phyloP scores from a whole-genome alignment of 2,888 invertebrate species.

The Hydrotaea diabolus region DNA sequence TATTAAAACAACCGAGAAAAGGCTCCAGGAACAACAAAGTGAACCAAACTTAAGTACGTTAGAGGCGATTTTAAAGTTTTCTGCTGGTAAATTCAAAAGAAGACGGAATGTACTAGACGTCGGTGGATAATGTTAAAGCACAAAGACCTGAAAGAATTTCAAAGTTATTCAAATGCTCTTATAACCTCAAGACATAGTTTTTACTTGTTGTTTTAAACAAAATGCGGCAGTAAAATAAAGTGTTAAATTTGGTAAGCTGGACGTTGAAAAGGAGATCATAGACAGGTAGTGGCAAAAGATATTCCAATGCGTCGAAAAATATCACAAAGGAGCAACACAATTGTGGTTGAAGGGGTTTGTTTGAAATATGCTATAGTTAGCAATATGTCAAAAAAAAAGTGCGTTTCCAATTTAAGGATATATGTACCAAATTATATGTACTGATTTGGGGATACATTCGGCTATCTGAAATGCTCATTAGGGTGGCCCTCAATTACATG shows the following conservation, averaged over 20 bases:
- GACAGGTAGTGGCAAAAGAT: too few species aligned
- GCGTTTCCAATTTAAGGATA: too few species aligned
- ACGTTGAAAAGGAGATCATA: too few species aligned
- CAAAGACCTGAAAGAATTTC: constrained; percentile 50
- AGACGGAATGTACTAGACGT: neutral
- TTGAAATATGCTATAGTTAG: too few species aligned
- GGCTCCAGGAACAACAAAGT: neutral
- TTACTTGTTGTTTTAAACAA: constrained; percentile 18
- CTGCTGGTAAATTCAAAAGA: constrained; percentile 2
- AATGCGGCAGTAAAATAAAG: neutral
- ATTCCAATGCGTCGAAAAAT: too few species aligned
- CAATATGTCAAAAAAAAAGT: too few species aligned
- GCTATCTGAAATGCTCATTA: too few species aligned
- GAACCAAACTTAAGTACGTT: neutral
- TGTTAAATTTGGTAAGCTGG: neutral
- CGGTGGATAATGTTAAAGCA: neutral
- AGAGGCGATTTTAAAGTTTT: constrained; percentile 26
- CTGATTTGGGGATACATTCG: too few species aligned
- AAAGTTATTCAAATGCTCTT: constrained; percentile 60
- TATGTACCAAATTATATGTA: too few species aligned
- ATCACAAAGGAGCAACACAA: too few species aligned
- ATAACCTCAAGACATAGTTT: constrained; percentile 57
- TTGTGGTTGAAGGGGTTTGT: too few species aligned
- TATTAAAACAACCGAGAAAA: constrained; percentile 27
- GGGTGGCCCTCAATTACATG: too few species aligned